Conservation (phyloP, 1,140 invertebrate species). For the Anthonomus grandis region DNA sequence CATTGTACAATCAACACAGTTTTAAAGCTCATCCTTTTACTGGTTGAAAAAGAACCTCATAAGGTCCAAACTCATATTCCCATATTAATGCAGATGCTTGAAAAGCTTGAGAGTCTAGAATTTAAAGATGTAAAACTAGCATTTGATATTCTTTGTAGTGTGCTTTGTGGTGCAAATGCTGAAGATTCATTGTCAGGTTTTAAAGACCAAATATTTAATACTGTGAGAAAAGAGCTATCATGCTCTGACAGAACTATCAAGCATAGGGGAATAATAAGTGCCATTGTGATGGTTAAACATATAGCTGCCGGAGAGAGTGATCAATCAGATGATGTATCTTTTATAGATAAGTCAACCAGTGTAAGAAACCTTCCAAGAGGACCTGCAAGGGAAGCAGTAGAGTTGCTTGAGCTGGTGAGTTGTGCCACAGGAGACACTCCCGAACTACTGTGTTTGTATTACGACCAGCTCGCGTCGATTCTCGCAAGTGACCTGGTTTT, state of each 20-base stretch:
- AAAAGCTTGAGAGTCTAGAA: constrained; percentile 56
- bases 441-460: constrained; percentile 63
- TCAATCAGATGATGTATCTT: constrained; percentile 5
- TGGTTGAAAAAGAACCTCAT: constrained; percentile 20
- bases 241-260: constrained; percentile 50
- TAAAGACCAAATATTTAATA: constrained; percentile 60
- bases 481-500: constrained; percentile 52
- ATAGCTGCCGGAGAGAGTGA: constrained; percentile 36
- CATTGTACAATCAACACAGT: constrained; percentile 26
- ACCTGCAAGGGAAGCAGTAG: constrained; percentile 46
- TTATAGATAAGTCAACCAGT: background rate
- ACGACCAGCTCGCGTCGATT: constrained; percentile 67
- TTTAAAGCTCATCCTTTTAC: constrained; percentile 33
- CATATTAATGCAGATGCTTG: constrained; percentile 54
- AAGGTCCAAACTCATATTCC: constrained; percentile 48
- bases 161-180: constrained; percentile 52
- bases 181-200: constrained; percentile 50
- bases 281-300: constrained; percentile 50
- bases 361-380: constrained; percentile 31
- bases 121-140: constrained; percentile 55
- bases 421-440: constrained; percentile 45
- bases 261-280: constrained; percentile 50
- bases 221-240: constrained; percentile 61
- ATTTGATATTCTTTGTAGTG: constrained; percentile 55
- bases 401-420: constrained; percentile 43